These are phyloP conservation scores for Micropoecilia bifurca DNA, from an alignment of 2,797 vertebrate species.

Conservation along the genomic window DNA sequence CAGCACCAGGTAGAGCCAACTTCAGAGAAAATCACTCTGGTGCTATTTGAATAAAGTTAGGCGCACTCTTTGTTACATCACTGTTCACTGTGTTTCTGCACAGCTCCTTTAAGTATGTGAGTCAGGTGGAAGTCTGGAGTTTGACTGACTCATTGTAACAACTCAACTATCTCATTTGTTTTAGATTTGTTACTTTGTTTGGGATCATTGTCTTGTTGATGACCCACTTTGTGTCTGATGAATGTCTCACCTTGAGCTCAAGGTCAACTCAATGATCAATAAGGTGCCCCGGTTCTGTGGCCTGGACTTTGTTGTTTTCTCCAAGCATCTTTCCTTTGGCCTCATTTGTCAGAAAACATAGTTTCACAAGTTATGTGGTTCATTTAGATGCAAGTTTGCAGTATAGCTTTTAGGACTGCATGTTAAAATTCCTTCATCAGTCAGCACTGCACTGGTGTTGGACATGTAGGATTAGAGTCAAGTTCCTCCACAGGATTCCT, in stretches of 20 bases:
- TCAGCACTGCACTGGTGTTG: too few relatives aligned
- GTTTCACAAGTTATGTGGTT: not conserved
- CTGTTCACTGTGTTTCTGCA: not conserved
- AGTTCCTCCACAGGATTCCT: not conserved
- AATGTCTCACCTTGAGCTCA: too few relatives aligned
- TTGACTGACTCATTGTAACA: not conserved
- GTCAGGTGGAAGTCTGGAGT: not conserved
- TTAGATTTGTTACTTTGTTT: not conserved
- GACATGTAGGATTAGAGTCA: too few relatives aligned
- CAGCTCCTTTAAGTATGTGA: not conserved
- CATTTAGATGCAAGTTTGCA: not conserved
- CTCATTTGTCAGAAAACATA: not conserved
- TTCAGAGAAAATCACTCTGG: not conserved
- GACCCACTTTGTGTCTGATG: not conserved
- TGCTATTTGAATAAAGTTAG: not conserved
- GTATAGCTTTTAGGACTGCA: too few relatives aligned
- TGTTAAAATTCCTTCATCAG: too few relatives aligned
- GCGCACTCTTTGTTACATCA: not conserved
- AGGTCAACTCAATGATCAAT: too few relatives aligned
- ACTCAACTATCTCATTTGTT: not conserved
- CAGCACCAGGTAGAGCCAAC: not conserved
- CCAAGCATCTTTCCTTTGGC: not conserved
- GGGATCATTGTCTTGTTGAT: not conserved
- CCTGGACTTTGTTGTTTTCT: not conserved
- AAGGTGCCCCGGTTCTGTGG: too few relatives aligned